Conservation (phyloP, 2,888 invertebrate species). For the Drosophila greeni region DNA sequence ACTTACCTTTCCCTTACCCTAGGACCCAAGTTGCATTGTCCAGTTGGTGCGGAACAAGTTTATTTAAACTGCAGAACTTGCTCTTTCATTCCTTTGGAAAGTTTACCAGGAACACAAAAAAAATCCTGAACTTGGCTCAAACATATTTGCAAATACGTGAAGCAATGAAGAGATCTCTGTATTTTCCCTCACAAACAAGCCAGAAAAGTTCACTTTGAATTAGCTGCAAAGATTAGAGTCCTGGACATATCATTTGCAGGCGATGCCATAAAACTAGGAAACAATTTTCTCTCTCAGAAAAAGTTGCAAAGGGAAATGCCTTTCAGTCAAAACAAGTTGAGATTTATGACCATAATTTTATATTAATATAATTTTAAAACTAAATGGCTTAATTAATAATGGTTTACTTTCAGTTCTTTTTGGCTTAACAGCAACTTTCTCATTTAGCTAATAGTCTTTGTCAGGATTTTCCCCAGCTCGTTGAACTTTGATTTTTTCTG, state of each 20-base stretch:
- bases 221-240: slow-evolving; percentile 35
- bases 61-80: slow-evolving; percentile 70
- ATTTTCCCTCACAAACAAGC: slow-evolving; percentile 11
- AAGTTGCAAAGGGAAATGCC: background rate
- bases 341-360: too few species aligned
- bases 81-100: slow-evolving; percentile 44
- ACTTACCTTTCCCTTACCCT: background rate
- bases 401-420: too few species aligned
- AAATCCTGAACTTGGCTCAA: slow-evolving; percentile 41
- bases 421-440: background rate
- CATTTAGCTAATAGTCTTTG: slow-evolving; percentile 5
- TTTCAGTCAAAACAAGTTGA: slow-evolving; percentile 5
- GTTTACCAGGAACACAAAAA: slow-evolving; percentile 64
- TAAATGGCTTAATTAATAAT: too few species aligned
- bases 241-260: slow-evolving; percentile 23
- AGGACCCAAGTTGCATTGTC: slow-evolving; percentile 54
- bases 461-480: background rate
- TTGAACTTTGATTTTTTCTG: slow-evolving; percentile 8
- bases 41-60: slow-evolving; percentile 64
- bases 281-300: slow-evolving; percentile 3
- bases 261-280: background rate
- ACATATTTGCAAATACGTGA: slow-evolving; percentile 42
- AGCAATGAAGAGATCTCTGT: slow-evolving; percentile 22
- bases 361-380: too few species aligned
- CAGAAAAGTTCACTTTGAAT: slow-evolving; percentile 25